Evolutionary conservation across 2,797 vertebrate species (phyloP), one percentile per base, ranked within the genome.

Genomic region (Acipenser oxyrinchus): DNA sequence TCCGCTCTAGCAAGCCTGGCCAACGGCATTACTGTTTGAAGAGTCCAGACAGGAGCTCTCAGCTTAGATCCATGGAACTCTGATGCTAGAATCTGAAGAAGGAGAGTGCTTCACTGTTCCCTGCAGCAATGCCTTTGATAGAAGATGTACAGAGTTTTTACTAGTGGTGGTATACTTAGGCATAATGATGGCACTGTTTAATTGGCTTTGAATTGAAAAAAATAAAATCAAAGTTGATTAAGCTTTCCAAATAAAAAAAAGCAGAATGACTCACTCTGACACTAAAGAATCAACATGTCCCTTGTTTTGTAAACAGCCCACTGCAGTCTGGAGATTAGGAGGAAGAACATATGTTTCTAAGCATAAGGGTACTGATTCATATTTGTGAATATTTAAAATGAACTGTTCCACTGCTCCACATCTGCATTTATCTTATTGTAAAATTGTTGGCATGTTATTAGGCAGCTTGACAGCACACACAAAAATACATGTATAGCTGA

Each of bases 181-280:
- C 37, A 37, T 37, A 37, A 37, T 37, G 37, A 37, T 37, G 37
- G 37, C 37, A 37, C 37, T 37, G 37, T 37, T 37, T 37, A 37
- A 37, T 37, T 37, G 37, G 66, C 71, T 67, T 73, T 78, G 65
- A 73, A 76, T 85, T 75, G 70, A 84, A 82, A 80, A 79, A 73
- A 6, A 68, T 78, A 76, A 73, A 6, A 68, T 1, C 1, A 18
- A 18, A 18, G 79, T 76, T 73, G 82, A 85, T 83, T 78, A 84
- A 77, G 68, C 69, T 64, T 18, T 3, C 64, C 65, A 71, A 53
- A 68, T 65, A 18, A 62, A 66, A 72, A 52, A 68, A 60, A 57
- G 60, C 69, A 65, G 53, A 73, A 66, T 63, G 63, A 76, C 76
- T 76, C 73, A 65, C 70, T 71, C 65, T 73, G 65, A 53, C 69